Percentiles rank a stretch among this genome's conserved stretches.
phyloP scores from a whole-genome alignment of 2,113 vertebrate species.

The Atrichornis clamosus region DNA sequence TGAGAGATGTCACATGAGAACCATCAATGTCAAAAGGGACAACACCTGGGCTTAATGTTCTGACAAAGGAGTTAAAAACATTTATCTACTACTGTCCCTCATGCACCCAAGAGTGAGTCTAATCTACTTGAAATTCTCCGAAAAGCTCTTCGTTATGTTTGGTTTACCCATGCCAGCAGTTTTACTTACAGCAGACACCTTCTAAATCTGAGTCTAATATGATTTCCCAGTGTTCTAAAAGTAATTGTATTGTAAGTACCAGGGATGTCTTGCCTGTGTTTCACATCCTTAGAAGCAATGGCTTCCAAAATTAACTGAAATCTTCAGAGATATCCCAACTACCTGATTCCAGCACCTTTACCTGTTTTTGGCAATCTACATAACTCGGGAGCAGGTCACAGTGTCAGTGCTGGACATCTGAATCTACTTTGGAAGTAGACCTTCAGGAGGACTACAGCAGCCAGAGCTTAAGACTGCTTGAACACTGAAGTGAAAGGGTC shows the following conservation, averaged over 20 bases:
- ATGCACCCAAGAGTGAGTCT: neutral
- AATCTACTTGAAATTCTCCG: neutral
- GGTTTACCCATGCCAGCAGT: neutral
- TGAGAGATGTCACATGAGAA: neutral
- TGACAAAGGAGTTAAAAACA: neutral
- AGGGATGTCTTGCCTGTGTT: neutral
- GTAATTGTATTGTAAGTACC: neutral
- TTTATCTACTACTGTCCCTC: neutral
- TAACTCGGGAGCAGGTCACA: neutral
- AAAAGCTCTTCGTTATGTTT: neutral
- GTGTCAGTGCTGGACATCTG: neutral
- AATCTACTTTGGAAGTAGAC: neutral
- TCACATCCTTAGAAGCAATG: neutral
- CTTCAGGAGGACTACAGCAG: neutral
- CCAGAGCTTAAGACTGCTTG: neutral
- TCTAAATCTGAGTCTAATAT: neutral
- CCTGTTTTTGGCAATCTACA: neutral
- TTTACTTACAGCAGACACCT: neutral
- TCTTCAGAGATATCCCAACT: neutral
- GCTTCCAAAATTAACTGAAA: neutral
- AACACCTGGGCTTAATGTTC: rapidly evolving
- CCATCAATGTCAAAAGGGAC: neutral
- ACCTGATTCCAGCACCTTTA: neutral
- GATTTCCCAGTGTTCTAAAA: neutral
- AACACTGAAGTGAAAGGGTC: neutral